phyloP scores from a whole-genome alignment of 2,888 invertebrate genomes.

The Halictus quadricinctus region DNA sequence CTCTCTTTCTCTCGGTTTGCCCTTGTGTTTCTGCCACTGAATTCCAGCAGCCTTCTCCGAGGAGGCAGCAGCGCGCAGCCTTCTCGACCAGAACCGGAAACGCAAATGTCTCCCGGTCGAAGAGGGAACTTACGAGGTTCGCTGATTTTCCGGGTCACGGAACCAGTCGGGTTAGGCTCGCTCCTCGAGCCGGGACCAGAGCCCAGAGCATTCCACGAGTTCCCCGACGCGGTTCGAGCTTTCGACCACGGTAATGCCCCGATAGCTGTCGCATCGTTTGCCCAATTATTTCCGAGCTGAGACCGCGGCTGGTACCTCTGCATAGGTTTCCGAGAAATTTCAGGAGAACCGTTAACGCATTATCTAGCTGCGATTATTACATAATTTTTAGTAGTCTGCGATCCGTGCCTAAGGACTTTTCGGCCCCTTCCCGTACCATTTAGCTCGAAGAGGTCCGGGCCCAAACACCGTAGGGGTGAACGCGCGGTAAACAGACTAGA shows the following conservation, averaged over 20 bases:
- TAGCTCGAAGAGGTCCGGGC: too few relatives aligned
- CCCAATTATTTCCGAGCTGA: background rate
- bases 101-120: constrained; percentile 24
- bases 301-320: background rate
- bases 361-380: too few relatives aligned
- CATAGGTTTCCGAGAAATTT: background rate
- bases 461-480: too few relatives aligned
- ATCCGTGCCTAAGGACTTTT: too few relatives aligned
- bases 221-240: background rate
- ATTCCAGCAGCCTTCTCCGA: constrained; percentile 55
- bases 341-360: background rate
- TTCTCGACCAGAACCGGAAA: constrained; percentile 53
- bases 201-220: background rate
- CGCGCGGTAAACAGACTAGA: too few relatives aligned
- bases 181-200: background rate
- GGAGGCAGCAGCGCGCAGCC: constrained; percentile 30
- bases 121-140: constrained; percentile 16
- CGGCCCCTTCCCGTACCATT: too few relatives aligned
- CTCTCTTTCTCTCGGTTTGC: background rate
- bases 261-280: background rate
- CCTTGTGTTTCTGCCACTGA: constrained; percentile 54
- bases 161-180: constrained; percentile 14
- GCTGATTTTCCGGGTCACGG: constrained; percentile 46
- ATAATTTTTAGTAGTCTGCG: too few relatives aligned
- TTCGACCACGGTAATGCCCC: background rate